Conservation (phyloP, 92 coral and sea anemone species). For the Bergia puertoricense region DNA sequence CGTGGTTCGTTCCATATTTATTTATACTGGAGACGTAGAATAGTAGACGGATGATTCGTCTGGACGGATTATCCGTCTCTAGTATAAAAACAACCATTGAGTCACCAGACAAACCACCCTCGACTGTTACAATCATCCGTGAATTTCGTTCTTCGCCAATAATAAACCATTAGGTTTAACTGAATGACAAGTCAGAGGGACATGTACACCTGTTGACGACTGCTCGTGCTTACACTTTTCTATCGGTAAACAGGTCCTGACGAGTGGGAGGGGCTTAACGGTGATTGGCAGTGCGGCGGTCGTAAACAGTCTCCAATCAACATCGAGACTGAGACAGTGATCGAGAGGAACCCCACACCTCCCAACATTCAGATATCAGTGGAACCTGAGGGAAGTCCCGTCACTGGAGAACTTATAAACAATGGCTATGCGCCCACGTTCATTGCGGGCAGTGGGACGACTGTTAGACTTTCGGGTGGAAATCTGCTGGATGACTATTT, state of each 20-base stretch:
- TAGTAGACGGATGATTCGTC: no score
- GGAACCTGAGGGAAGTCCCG: slow-evolving; percentile 56
- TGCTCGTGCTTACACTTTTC: not conserved
- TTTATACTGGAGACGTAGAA: no score
- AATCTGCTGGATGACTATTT: slow-evolving; percentile 51
- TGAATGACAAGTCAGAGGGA: not conserved
- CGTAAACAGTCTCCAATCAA: slow-evolving; percentile 46
- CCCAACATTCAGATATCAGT: slow-evolving; percentile 58
- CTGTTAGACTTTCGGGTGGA: slow-evolving; percentile 62
- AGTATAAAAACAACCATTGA: no score
- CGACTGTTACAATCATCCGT: no score
- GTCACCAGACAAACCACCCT: no score
- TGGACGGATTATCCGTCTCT: no score
- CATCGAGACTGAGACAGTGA: slow-evolving; percentile 49
- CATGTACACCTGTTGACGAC: not conserved
- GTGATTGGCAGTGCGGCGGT: slow-evolving; percentile 49
- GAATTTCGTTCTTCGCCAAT: no score
- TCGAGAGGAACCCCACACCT: slow-evolving; percentile 60
- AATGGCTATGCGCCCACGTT: slow-evolving; percentile 66
- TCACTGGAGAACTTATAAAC: slow-evolving; percentile 61
- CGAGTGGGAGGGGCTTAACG: slow-evolving; percentile 59
- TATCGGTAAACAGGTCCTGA: slow-evolving; percentile 51
- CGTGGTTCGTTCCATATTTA: no score
- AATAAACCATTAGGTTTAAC: no score
- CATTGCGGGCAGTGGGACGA: slow-evolving; percentile 37